Conservation (phyloP, 2,888 invertebrate species). For the Hyposoter didymator region DNA sequence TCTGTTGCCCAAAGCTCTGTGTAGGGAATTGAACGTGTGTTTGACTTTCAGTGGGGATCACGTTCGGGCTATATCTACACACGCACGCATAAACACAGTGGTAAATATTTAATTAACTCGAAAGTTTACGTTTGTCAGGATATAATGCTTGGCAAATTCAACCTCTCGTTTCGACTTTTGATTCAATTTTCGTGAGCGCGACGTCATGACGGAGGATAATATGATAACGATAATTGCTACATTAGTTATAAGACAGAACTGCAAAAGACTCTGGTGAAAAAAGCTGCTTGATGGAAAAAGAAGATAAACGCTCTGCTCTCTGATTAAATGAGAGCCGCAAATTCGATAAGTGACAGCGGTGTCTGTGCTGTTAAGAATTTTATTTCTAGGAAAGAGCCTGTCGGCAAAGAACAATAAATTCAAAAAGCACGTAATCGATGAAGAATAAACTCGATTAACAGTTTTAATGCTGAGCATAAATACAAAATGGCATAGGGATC, state of each 20-base stretch:
- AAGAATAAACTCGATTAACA: neutral
- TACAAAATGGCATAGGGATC: conserved; percentile 3
- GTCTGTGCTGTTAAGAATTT: neutral
- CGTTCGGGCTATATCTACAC: neutral
- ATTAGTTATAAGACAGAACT: neutral
- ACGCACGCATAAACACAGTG: neutral
- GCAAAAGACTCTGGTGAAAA: neutral
- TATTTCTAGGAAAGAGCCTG: neutral
- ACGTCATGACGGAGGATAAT: neutral
- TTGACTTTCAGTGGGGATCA: conserved; percentile 3
- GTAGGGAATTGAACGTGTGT: neutral
- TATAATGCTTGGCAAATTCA: neutral
- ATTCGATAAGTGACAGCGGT: neutral
- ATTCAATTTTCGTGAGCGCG: neutral
- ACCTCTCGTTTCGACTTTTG: conserved; percentile 1
- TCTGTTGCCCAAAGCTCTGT: conserved; percentile 9
- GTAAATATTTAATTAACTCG: conserved; percentile 33
- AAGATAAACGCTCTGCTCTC: neutral
- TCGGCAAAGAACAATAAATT: neutral
- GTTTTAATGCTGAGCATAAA: neutral
- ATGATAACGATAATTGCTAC: neutral
- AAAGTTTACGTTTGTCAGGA: conserved; percentile 14
- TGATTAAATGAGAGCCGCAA: neutral
- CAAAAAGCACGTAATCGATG: neutral
- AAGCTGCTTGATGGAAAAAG: neutral